phyloP scores from a whole-genome alignment of 1,140 invertebrate species.

The Drosophila nigromelanica region DNA sequence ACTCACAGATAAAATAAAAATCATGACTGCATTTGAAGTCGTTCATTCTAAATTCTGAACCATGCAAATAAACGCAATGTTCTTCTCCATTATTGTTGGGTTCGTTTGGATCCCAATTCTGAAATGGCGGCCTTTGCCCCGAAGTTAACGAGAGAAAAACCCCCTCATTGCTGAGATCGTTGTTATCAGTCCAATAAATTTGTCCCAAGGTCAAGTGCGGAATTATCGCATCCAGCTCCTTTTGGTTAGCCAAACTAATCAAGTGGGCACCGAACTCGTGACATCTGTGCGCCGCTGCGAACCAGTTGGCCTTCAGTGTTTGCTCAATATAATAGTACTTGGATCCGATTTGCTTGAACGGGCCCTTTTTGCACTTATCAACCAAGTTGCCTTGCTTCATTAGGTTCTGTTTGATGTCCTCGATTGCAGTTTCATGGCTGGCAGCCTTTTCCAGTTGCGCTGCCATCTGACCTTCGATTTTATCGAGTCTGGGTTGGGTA shows the following conservation, averaged over 20 bases:
- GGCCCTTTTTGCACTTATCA: background rate
- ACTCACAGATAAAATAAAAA: slow-evolving; percentile 11
- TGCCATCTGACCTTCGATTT: slow-evolving; percentile 3
- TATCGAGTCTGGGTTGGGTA: slow-evolving; percentile 1
- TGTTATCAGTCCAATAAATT: slow-evolving; percentile 12
- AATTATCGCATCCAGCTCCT: slow-evolving; percentile 1
- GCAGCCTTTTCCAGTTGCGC: background rate
- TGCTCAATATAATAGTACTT: slow-evolving; percentile 12
- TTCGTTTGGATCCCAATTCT: background rate
- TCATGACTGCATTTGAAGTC: background rate
- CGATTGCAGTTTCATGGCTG: background rate
- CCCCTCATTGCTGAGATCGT: background rate
- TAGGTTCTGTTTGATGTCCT: slow-evolving; percentile 4
- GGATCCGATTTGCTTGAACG: slow-evolving; percentile 17
- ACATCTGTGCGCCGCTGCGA: slow-evolving; percentile 17
- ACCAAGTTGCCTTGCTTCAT: background rate
- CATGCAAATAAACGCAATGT: slow-evolving; percentile 1
- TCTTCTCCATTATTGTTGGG: slow-evolving; percentile 4
- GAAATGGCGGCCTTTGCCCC: background rate
- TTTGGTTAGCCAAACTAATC: background rate
- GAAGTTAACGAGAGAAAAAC: slow-evolving; percentile 14
- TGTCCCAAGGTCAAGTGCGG: background rate
- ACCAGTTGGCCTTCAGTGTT: background rate
- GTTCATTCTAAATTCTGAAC: background rate
- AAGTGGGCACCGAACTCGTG: background rate